A percentile compares a stretch with the other conserved stretches of the same genome.
phyloP scores from a whole-genome alignment of 2,113 vertebrate species.

The Oxygymnocypris stewartii region DNA sequence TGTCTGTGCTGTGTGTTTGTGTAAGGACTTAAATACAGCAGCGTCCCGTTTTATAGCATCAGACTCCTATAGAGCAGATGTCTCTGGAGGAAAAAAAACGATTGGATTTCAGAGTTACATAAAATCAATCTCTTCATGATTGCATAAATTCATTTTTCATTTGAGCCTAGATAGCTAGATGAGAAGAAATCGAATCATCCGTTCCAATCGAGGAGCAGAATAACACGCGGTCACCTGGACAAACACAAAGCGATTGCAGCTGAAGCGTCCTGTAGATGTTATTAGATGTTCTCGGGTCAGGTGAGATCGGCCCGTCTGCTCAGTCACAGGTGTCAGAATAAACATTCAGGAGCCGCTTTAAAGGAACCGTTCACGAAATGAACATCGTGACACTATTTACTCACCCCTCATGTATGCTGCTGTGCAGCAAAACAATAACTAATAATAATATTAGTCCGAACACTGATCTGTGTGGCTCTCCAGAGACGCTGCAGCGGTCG shows the following conservation, averaged over 20 bases:
- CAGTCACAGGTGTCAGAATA: background rate
- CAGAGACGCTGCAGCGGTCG: background rate
- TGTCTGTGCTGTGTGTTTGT: background rate
- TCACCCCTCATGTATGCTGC: background rate
- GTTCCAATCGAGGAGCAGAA: background rate
- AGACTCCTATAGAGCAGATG: background rate
- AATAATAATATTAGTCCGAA: background rate
- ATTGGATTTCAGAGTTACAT: conserved; percentile 8
- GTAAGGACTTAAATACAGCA: background rate
- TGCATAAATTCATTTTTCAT: conserved; percentile 10
- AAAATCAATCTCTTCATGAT: conserved; percentile 26
- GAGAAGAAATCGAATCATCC: conserved; percentile 16
- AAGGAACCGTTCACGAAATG: background rate
- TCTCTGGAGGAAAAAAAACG: background rate
- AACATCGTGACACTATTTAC: background rate
- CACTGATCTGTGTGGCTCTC: background rate
- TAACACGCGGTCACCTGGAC: background rate
- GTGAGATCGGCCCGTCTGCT: background rate
- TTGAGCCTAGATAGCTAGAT: background rate
- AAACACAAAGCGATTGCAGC: too few species aligned
- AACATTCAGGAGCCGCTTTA: background rate
- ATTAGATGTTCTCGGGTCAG: too few species aligned
- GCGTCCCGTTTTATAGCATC: background rate
- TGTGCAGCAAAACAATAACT: background rate
- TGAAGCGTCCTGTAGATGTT: too few species aligned